Evolutionary conservation across 2,797 vertebrate species (phyloP).

Genomic region (Scolopax bukidnonensis): DNA sequence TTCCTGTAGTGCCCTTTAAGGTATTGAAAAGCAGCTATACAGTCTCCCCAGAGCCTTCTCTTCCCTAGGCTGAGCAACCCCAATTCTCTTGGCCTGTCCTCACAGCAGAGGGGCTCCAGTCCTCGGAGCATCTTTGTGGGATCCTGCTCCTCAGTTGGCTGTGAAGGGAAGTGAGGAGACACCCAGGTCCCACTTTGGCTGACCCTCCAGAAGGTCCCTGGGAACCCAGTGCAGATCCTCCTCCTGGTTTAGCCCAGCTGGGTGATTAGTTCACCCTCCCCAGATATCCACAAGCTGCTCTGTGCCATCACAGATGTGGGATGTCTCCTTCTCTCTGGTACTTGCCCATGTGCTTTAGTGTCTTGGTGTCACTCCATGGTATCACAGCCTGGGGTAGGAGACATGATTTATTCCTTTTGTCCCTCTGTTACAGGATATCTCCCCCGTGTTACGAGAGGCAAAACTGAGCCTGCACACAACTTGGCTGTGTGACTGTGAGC

Average conservation of each 20-base stretch:
- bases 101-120: no score
- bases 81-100: no score
- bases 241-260: neutral
- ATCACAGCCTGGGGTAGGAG: neutral
- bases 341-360: neutral
- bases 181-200: neutral
- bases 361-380: neutral
- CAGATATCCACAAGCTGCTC: rapidly evolving
- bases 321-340: neutral
- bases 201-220: neutral
- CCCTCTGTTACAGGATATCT: neutral
- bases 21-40: no score
- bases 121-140: no score
- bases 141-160: neutral
- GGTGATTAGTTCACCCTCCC: neutral
- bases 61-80: no score
- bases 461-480: neutral
- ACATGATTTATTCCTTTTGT: neutral
- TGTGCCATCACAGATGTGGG: rapidly evolving
- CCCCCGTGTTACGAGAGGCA: neutral
- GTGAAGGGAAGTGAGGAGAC: rapidly evolving
- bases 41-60: no score
- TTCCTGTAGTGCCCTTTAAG: no score
- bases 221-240: neutral
- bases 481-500: neutral